Evolutionary conservation across 2,797 vertebrate species (phyloP).

Genomic region (Craterocephalus amniculus): DNA sequence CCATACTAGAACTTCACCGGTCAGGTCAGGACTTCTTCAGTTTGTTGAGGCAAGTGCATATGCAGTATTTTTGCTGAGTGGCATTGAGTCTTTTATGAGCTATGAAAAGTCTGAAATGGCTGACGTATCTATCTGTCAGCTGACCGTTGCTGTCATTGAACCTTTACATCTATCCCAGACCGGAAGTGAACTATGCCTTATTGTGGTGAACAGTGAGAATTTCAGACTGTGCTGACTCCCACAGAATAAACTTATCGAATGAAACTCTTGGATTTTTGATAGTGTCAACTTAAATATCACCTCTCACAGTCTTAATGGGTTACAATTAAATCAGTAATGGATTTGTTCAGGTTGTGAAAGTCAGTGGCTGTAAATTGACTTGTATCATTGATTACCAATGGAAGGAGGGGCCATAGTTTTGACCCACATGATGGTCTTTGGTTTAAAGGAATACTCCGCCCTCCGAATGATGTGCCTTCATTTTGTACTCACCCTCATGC

Average conservation of each 20-base stretch:
- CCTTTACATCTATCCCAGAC: slow-evolving; percentile 60
- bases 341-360: slow-evolving; percentile 59
- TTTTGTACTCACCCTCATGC: too few relatives aligned
- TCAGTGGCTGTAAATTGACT: slow-evolving; percentile 71
- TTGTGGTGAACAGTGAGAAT: slow-evolving; percentile 4
- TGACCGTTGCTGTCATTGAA: slow-evolving; percentile 64
- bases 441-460: too few relatives aligned
- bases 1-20: slow-evolving; percentile 24
- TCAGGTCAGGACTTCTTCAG: slow-evolving; percentile 36
- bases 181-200: slow-evolving; percentile 56
- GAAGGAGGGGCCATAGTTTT: slow-evolving; percentile 51
- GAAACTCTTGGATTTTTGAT: slow-evolving; percentile 65
- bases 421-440: slow-evolving; percentile 59
- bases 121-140: slow-evolving; percentile 65
- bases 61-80: slow-evolving; percentile 46
- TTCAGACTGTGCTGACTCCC: slow-evolving; percentile 13
- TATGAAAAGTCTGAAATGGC: slow-evolving; percentile 64
- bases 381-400: slow-evolving; percentile 70
- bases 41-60: slow-evolving; percentile 44
- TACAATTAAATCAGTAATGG: slow-evolving; percentile 70
- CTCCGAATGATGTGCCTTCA: too few relatives aligned
- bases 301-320: slow-evolving; percentile 54
- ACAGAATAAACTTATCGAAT: slow-evolving; percentile 56
- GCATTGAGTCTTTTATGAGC: slow-evolving; percentile 60
- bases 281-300: slow-evolving; percentile 62